Conservation (phyloP, 2,888 invertebrate species). For the Pseudanteris insignis region DNA sequence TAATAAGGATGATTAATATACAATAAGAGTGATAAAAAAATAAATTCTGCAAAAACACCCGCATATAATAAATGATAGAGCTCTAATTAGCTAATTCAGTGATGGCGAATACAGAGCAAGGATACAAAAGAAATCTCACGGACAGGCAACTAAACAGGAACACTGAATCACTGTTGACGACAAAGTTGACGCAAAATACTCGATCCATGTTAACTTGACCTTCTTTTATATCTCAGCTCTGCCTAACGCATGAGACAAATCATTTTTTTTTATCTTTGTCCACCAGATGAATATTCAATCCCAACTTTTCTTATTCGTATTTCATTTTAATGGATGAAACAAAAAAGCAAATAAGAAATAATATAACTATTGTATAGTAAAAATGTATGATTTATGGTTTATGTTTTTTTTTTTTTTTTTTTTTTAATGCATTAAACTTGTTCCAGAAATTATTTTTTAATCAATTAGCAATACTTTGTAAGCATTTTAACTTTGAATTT, state of each 20-base stretch:
- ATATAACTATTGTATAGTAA: no score
- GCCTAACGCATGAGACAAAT: constrained; percentile 13
- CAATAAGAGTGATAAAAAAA: not conserved
- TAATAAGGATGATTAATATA: no score
- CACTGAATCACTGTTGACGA: constrained; percentile 30
- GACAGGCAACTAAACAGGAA: constrained; percentile 27
- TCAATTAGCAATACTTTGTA: no score
- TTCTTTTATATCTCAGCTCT: constrained; percentile 22
- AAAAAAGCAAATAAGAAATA: no score
- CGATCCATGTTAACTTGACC: constrained; percentile 34
- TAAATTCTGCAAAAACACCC: constrained; percentile 3
- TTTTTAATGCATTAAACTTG: no score
- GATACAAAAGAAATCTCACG: constrained; percentile 43
- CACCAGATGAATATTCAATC: not conserved
- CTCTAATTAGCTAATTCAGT: constrained; percentile 21
- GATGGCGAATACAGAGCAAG: constrained; percentile 36
- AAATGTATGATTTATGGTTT: no score
- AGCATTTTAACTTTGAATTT: no score
- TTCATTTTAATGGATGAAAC: not conserved
- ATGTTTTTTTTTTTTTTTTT: no score
- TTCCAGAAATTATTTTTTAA: no score
- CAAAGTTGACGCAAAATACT: constrained; percentile 30
- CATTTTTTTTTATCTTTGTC: constrained; percentile 6
- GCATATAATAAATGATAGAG: constrained; percentile 4
- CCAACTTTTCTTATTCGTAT: constrained; percentile 1